Conservation (phyloP, 23 tunicate genomes). For the Phallusia fumigata region DNA sequence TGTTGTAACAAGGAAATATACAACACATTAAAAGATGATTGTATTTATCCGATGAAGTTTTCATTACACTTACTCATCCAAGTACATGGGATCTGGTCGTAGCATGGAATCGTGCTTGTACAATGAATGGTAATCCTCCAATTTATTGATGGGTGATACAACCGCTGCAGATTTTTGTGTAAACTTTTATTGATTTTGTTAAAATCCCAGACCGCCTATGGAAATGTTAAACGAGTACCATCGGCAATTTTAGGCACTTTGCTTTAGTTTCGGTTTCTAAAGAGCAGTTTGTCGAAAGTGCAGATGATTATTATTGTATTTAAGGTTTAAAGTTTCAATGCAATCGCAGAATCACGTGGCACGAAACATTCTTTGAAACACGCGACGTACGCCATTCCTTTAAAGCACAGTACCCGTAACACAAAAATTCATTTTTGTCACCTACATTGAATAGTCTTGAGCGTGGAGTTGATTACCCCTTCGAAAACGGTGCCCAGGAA, state of each 20-base stretch:
- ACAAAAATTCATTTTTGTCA: neutral
- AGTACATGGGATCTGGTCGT: neutral
- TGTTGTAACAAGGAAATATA: neutral
- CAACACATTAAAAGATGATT: neutral
- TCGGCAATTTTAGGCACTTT: no score
- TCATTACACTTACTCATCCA: neutral
- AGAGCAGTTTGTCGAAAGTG: no score
- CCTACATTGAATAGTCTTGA: neutral
- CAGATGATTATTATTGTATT: no score
- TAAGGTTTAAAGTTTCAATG: no score
- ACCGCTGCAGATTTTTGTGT: neutral
- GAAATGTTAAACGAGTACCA: no score
- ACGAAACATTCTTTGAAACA: no score
- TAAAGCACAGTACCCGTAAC: no score
- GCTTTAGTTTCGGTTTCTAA: no score
- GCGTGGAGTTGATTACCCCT: neutral
- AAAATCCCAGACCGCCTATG: no score
- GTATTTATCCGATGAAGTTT: neutral
- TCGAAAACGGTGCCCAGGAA: neutral
- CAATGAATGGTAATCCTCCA: neutral
- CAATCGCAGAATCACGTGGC: no score
- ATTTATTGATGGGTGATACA: neutral
- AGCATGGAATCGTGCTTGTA: neutral
- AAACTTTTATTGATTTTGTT: no score
- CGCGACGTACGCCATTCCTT: no score